Conservation (phyloP, 2,888 invertebrate species). For the Lottia scabra region DNA sequence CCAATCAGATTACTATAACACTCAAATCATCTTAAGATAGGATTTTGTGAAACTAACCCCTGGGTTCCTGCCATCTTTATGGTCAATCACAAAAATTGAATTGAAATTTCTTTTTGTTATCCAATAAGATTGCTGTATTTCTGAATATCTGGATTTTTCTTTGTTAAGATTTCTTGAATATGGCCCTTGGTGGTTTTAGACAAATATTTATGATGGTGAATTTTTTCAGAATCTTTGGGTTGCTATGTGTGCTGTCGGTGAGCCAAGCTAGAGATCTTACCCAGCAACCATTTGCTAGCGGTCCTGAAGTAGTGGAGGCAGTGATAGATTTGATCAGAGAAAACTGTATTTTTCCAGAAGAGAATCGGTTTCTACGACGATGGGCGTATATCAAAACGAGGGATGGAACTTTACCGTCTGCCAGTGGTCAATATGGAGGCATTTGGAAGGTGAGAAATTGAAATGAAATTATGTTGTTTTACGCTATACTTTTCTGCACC, state of each 20-base stretch:
- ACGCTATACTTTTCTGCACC: background rate
- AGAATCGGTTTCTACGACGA: slow-evolving; percentile 21
- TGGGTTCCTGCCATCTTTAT: too few relatives aligned
- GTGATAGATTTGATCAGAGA: slow-evolving; percentile 19
- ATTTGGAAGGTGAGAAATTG: slow-evolving; percentile 20
- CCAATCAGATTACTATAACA: too few relatives aligned
- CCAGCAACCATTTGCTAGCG: slow-evolving; percentile 6
- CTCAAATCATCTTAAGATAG: too few relatives aligned
- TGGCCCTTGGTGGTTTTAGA: too few relatives aligned
- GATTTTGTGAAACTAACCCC: too few relatives aligned
- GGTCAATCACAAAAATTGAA: too few relatives aligned
- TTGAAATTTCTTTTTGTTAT: too few relatives aligned
- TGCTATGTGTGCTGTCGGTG: too few relatives aligned
- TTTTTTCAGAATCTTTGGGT: too few relatives aligned
- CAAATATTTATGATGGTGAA: background rate
- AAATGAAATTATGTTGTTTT: background rate
- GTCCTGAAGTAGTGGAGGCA: slow-evolving; percentile 15
- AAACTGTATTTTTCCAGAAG: slow-evolving; percentile 19
- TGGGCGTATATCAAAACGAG: slow-evolving; percentile 16
- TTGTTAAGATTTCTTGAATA: too few relatives aligned
- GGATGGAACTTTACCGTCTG: slow-evolving; percentile 13
- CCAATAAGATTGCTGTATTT: too few relatives aligned
- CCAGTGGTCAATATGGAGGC: slow-evolving; percentile 4
- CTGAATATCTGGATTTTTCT: too few relatives aligned
- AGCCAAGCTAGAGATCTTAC: background rate